Evolutionary conservation across 1,140 invertebrate genomes (phyloP).

Genomic region (Drosophila nikananu): DNA sequence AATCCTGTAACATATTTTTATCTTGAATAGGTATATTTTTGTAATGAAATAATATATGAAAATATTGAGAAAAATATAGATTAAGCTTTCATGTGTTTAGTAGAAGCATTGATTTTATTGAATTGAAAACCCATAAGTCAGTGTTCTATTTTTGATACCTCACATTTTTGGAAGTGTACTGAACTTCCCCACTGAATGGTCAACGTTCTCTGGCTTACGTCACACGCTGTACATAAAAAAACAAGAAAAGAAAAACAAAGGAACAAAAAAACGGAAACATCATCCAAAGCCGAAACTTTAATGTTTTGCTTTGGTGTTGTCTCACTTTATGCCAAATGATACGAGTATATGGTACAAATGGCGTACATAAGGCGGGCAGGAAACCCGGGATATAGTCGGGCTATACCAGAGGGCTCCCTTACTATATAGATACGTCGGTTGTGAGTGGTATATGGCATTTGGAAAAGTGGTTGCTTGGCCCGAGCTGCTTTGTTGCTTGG

Average conservation of each 20-base stretch:
- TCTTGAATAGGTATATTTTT: too few relatives aligned
- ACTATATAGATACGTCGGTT: constrained; percentile 26
- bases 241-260: background rate
- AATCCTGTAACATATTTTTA: background rate
- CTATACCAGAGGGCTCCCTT: background rate
- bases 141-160: background rate
- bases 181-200: constrained; percentile 10
- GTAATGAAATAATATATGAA: too few relatives aligned
- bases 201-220: constrained; percentile 37
- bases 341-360: constrained; percentile 22
- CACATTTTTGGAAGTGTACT: background rate
- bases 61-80: too few relatives aligned
- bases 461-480: constrained; percentile 68
- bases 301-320: constrained; percentile 23
- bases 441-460: constrained; percentile 49
- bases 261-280: constrained; percentile 34
- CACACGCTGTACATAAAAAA: constrained; percentile 9
- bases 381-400: constrained; percentile 22
- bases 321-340: constrained; percentile 32
- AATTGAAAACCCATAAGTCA: background rate
- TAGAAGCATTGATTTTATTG: background rate
- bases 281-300: constrained; percentile 39
- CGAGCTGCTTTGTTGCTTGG: constrained; percentile 53
- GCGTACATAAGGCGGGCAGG: constrained; percentile 17
- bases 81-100: too few relatives aligned